Evolutionary conservation across 2,888 invertebrate genomes (phyloP).

Genomic region (Ashinkailepas kermadecensis): DNA sequence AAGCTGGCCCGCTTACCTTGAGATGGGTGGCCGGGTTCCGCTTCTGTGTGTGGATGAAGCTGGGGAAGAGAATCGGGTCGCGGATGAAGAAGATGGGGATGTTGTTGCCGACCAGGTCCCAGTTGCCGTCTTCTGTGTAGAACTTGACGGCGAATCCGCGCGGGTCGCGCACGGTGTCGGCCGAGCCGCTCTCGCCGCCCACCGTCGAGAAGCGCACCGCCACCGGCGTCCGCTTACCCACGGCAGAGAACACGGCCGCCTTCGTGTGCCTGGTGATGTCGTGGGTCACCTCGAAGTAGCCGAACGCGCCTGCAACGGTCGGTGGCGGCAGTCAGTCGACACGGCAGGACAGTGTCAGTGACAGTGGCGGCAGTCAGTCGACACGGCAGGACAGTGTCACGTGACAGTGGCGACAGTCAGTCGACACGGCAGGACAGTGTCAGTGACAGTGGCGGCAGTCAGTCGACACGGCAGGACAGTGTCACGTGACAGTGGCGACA

Average conservation of each 20-base stretch:
- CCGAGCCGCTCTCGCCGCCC: slow-evolving; percentile 82
- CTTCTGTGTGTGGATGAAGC: slow-evolving; percentile 94
- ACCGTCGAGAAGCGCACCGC: slow-evolving; percentile 76
- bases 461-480: too few relatives aligned
- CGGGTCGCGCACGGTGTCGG: slow-evolving; percentile 83
- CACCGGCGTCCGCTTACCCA: slow-evolving; percentile 73
- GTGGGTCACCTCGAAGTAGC: slow-evolving; percentile 81
- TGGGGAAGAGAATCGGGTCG: slow-evolving; percentile 83
- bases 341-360: too few relatives aligned
- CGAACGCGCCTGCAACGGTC: slow-evolving; percentile 57
- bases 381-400: too few relatives aligned
- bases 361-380: too few relatives aligned
- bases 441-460: too few relatives aligned
- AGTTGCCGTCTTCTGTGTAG: slow-evolving; percentile 84
- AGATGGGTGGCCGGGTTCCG: slow-evolving; percentile 85
- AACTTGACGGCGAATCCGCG: slow-evolving; percentile 90
- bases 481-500: too few relatives aligned
- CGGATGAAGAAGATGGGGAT: slow-evolving; percentile 50
- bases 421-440: too few relatives aligned
- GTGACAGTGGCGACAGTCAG: too few relatives aligned
- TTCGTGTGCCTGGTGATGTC: slow-evolving; percentile 72
- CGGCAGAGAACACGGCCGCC: slow-evolving; percentile 64
- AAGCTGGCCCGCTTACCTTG: slow-evolving; percentile 49
- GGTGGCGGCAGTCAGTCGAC: slow-evolving; percentile 23
- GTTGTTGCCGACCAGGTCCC: slow-evolving; percentile 79